Base-by-base conservation (phyloP, 2,797 vertebrate species). In the Octomys mimax region DNA sequence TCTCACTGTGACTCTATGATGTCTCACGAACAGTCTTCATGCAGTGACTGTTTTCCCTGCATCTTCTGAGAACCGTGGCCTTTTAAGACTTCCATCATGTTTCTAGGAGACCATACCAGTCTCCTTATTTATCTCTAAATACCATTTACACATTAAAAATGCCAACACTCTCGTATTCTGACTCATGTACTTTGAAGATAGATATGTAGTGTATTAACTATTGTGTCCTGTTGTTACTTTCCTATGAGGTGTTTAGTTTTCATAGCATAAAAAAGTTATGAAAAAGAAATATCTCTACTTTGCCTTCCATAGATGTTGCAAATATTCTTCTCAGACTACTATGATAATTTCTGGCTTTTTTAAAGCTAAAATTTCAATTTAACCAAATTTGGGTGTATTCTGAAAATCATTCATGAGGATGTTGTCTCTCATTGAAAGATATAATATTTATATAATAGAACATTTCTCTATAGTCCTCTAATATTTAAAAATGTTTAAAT, bases 401-500 rank as follows among this genome's bases (percentile, higher is more conserved):
- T 91, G 52, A 95, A 87, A 73, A 68, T 93, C 22, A 71, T 87
- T 79, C 4, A 70, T 83, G 87, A 68, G 5, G 12, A 64, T 21
- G 2, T 1, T 68, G 92, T 80, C 10, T 59, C 5, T 75, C 49
- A 61, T 24, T 71, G 2, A 70, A 83, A 62, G 19, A 11, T 59
- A 62, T 54, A 82, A 31, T 31, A 31, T 66, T 66, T 66, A 66
- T 66, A 66, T 33, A 66, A 16, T 5, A 14, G 64, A 89, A 75
- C 75, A 62, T 46, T 33, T 71, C 13, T 70, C 19, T 24, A 42
- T 57, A 33, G 2, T 26, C 46, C 57, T 92, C 39, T 68, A 81
- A 81, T 70, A 84, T 9, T 75, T 90, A 57, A 84, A 0, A 42
- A 31, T 89, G 91, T 73, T 68, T 26, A 57, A 57, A 36, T 64